Base-by-base conservation (phyloP, 2,888 invertebrate genomes). In the Folsomia candida region DNA sequence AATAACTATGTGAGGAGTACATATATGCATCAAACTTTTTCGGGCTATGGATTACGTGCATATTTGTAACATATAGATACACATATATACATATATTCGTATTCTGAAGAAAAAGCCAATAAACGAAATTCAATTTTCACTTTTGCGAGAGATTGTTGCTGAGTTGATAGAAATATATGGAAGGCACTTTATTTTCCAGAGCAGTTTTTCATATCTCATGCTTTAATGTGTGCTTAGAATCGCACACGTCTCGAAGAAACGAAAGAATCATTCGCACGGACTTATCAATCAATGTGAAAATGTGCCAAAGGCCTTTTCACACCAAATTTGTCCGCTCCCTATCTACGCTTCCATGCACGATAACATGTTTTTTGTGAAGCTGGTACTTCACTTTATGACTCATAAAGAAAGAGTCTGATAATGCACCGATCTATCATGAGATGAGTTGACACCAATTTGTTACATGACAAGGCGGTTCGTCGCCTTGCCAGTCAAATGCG, bases 351-450 rank as follows among this genome's bases (percentile, higher is more conserved):
- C 37, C 14, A 9, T 37, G 37, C 14, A 37, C 14, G 37, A 37
- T 9, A 14, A 37, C 37, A 4, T 37, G 37, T 37, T 37, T 37
- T 22, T 18, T 54, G 47, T 22, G 11, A 14, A 54, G 54, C 22
- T 18, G 22, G 37, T 54, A 54, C 20, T 54, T 54, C 22, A 54
- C 20, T 54, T 54, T n/a, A 54, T 54, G 54, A 54, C 54, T 54
- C 54, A 54, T 54, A 54, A 54, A n/a, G n/a, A n/a, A n/a, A 54
- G 4, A 54, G 54, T 54, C n/a, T 54, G 54, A 54, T 54, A 54
- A 54, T 54, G 54, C 54, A 18, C 22, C 54, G 54, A 54, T 54
- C 54, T 54, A 54, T 54, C 54, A 54, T 54, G 6, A 6, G 54
- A 18, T 54, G 54, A 54, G 6, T 54, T 54, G 54, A 54, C 54